Conservation (phyloP, 2,888 invertebrate genomes). For the Papilio demoleus region DNA sequence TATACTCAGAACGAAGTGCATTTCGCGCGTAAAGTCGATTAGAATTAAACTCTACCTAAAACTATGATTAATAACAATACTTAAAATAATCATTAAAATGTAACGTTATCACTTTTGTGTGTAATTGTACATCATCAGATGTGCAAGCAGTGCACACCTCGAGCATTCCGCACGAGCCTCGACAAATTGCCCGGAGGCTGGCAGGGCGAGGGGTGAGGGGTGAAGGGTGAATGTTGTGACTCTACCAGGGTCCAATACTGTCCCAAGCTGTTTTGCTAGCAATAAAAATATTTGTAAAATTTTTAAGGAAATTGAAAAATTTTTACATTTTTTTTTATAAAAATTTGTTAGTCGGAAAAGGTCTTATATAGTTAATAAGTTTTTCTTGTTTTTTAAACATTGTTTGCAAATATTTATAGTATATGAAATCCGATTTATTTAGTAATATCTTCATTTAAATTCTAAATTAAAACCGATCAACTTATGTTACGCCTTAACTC, state of each 20-base stretch:
- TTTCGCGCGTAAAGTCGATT: too few species aligned
- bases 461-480: slow-evolving; percentile 9
- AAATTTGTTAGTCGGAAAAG: too few species aligned
- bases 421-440: too few species aligned
- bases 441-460: too few species aligned
- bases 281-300: slow-evolving; percentile 51
- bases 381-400: too few species aligned
- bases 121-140: slow-evolving; percentile 49
- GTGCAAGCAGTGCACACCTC: slow-evolving; percentile 66
- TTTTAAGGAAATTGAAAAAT: slow-evolving; percentile 19
- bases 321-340: too few species aligned
- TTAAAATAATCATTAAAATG: neutral
- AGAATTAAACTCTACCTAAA: too few species aligned
- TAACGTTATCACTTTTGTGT: slow-evolving; percentile 46
- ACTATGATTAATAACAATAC: too few species aligned
- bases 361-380: too few species aligned
- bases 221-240: slow-evolving; percentile 36
- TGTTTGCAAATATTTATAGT: too few species aligned
- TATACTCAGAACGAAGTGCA: too few species aligned
- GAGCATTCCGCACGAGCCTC: slow-evolving; percentile 63
- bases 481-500: slow-evolving; percentile 1
- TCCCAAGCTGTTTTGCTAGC: slow-evolving; percentile 51
- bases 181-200: slow-evolving; percentile 62
- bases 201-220: slow-evolving; percentile 32
- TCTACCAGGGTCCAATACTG: slow-evolving; percentile 43